Evolutionary conservation across 2,797 vertebrate species (phyloP), one percentile per base, ranked within the genome.

Genomic region (Poecile montanus): DNA sequence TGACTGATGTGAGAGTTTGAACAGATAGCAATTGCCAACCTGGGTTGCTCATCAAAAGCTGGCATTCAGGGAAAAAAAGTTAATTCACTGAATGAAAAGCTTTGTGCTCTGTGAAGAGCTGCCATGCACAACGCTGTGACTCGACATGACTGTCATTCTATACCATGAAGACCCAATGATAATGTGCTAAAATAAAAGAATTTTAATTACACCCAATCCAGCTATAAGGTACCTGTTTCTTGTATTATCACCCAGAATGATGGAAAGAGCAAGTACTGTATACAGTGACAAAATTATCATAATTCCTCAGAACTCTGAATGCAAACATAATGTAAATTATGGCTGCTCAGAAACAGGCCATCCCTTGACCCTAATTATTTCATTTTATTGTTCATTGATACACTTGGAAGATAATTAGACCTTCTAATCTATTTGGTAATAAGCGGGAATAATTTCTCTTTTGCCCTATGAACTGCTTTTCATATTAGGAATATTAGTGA

Each of bases 361-460:
- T 82, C 32, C 57, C 53, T 48, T 66, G 68, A 84, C 91, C 95
- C 81, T 94, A 97, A 94, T 97, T 97, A 97, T 90, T 96, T 95
- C 44, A 63, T 92, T 71, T 56, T 42, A 88, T 93, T 76, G 34
- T 96, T 97, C 91, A 83, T 30, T 85, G 48, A 75, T 84, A 85
- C 38, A 85, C 40, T 65, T 94, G 63, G 54, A 91, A 67, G 54
- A 85, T 77, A 79, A 95, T 88, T 95, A 88, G 80, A 92, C 23
- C 62, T 93, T 94, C 71, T 94, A 94, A 91, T 96, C 76, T 94
- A 73, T 85, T 91, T 91, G 65, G 40, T 94, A 88, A 94, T 97
- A 66, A 94, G 82, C 66, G 65, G 79, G n/a, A 96, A 95, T 91
- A 96, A 95, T 93, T 97, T 95, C 53, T 71, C 32, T 68, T 54